Percentiles rank a stretch among this genome's conserved stretches.
Conservation (phyloP, 2,888 invertebrate species). For the Seladonia tumulorum region DNA sequence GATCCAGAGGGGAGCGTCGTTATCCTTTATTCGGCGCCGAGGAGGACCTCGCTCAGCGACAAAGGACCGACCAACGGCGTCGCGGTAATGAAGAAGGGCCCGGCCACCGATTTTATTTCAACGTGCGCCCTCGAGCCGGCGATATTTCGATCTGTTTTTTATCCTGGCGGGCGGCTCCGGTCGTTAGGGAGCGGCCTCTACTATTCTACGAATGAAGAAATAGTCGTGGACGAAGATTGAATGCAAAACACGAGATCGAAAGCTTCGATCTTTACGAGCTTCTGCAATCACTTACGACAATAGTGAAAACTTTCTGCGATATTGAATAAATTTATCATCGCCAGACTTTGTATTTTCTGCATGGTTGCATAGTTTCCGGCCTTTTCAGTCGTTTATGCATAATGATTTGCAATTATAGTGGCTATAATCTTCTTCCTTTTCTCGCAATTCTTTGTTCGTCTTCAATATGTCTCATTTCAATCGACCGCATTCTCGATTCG, state of each 20-base stretch:
- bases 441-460: not conserved
- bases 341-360: not conserved
- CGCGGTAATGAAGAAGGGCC: conserved; percentile 30
- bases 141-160: not conserved
- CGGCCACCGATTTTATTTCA: conserved; percentile 16
- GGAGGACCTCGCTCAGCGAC: conserved; percentile 8
- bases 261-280: conserved; percentile 1
- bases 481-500: not conserved
- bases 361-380: not conserved
- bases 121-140: not conserved
- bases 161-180: not conserved
- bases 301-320: not conserved
- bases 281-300: not conserved
- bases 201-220: not conserved
- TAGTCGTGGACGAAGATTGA: conserved; percentile 6
- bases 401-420: not conserved
- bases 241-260: too few species aligned
- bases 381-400: not conserved
- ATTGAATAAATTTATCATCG: not conserved
- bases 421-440: not conserved
- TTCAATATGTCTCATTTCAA: not conserved
- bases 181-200: not conserved
- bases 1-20: conserved; percentile 17
- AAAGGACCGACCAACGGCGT: conserved; percentile 21
- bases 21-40: conserved; percentile 28